A percentile compares a stretch with the other conserved stretches of the same genome.
These are phyloP conservation scores for Huso huso DNA, from an alignment of 2,797 vertebrate genomes.

Conservation along the genomic window DNA sequence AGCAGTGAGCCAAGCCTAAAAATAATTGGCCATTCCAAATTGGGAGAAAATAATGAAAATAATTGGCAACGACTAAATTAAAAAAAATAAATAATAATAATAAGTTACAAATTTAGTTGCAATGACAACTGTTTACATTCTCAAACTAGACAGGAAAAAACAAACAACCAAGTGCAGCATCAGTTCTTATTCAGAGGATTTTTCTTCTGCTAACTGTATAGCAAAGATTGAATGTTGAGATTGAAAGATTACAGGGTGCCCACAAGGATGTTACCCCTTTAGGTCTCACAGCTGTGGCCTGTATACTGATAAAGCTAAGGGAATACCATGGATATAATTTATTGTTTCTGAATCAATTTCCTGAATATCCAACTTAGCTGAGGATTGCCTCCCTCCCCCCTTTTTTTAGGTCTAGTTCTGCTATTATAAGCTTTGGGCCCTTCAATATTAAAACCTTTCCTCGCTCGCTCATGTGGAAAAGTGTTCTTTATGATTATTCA, in stretches of 20 bases:
- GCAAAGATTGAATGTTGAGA: not conserved
- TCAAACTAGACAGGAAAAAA: no score
- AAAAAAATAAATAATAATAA: no score
- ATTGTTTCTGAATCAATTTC: conserved; percentile 17
- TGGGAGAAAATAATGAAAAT: no score
- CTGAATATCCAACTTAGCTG: conserved; percentile 20
- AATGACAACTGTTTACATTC: no score
- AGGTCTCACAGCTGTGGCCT: conserved; percentile 5
- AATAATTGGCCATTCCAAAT: no score
- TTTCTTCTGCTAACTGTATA: not conserved
- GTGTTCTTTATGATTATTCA: conserved; percentile 31
- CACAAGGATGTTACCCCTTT: not conserved
- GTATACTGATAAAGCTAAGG: conserved; percentile 11
- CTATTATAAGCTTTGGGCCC: conserved; percentile 30
- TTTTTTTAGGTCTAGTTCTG: conserved; percentile 15
- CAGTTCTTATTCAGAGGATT: no score
- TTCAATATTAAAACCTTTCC: conserved; percentile 28
- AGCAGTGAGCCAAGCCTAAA: no score
- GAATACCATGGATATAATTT: conserved; percentile 8
- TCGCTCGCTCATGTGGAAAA: conserved; percentile 30
- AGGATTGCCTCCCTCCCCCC: conserved; percentile 11
- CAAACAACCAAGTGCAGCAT: no score
- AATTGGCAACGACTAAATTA: no score
- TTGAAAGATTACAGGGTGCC: not conserved
- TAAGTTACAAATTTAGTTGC: no score